Percentiles rank a stretch among this genome's conserved stretches.
These are phyloP conservation scores for Neodiprion fabricii DNA, from an alignment of 1,140 invertebrate species.

Conservation along the genomic window DNA sequence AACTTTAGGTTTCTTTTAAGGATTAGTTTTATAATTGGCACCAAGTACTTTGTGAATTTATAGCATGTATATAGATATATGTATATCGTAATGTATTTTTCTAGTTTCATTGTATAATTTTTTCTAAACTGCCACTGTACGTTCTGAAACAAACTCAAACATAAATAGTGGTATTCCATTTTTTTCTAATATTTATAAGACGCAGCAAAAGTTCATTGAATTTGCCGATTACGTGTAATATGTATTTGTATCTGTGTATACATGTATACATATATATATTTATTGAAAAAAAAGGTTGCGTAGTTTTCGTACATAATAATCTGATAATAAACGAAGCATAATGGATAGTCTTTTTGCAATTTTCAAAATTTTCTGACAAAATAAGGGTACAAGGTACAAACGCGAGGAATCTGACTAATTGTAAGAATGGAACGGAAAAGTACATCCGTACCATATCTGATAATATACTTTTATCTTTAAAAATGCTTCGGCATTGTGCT, in stretches of 20 bases:
- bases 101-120: not conserved
- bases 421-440: too few relatives aligned
- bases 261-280: conserved; percentile 16
- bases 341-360: not conserved
- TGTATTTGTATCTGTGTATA: conserved; percentile 18
- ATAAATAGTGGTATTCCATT: not conserved
- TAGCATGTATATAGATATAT: not conserved
- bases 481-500: too few relatives aligned
- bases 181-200: not conserved
- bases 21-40: conserved; percentile 30
- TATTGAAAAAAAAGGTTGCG: not conserved
- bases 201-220: not conserved
- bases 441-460: too few relatives aligned
- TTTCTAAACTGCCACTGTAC: not conserved
- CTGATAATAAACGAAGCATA: not conserved
- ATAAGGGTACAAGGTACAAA: too few relatives aligned
- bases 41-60: conserved; percentile 25
- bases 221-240: not conserved
- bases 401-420: too few relatives aligned
- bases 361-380: too few relatives aligned
- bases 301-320: not conserved
- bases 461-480: too few relatives aligned
- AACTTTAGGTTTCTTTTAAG: conserved; percentile 36
- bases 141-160: not conserved
- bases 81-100: conserved; percentile 10